phyloP scores from a whole-genome alignment of 2,797 vertebrate species.

The Gorsachius magnificus region DNA sequence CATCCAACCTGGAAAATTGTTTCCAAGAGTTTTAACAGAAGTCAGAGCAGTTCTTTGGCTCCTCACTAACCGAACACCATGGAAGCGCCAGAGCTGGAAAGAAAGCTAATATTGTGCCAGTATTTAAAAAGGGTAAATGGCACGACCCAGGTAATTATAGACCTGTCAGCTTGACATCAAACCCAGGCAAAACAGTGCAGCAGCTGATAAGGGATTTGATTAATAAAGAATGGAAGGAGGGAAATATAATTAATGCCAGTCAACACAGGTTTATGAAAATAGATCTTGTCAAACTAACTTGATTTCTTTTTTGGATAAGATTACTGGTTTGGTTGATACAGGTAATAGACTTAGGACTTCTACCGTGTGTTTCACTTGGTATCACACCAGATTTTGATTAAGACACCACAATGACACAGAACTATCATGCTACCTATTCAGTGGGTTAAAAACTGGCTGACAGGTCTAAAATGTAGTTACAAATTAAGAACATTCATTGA shows the following conservation, averaged over 20 bases:
- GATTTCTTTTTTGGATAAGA: conserved; percentile 56
- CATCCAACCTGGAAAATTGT: neutral
- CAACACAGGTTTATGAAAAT: conserved; percentile 55
- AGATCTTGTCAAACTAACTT: conserved; percentile 59
- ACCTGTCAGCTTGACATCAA: conserved; percentile 62
- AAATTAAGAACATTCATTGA: neutral
- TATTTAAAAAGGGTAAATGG: conserved; percentile 59
- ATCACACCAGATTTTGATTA: conserved; percentile 18
- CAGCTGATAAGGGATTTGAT: conserved; percentile 63
- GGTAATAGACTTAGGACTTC: conserved; percentile 12
- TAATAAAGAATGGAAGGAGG: conserved; percentile 59
- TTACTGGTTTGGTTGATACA: conserved; percentile 47
- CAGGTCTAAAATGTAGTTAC: neutral
- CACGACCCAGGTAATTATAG: conserved; percentile 64
- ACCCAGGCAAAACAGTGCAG: conserved; percentile 49
- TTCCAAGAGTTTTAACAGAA: neutral
- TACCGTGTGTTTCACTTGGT: neutral
- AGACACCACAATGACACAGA: neutral
- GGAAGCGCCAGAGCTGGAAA: neutral
- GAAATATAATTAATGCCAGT: conserved; percentile 65
- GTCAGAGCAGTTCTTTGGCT: neutral
- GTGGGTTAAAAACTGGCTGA: neutral
- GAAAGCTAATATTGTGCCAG: conserved; percentile 54
- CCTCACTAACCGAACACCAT: neutral
- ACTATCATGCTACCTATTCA: neutral